These are phyloP conservation scores for Brachyistius frenatus DNA, from an alignment of 2,113 vertebrate species.

Conservation along the genomic window DNA sequence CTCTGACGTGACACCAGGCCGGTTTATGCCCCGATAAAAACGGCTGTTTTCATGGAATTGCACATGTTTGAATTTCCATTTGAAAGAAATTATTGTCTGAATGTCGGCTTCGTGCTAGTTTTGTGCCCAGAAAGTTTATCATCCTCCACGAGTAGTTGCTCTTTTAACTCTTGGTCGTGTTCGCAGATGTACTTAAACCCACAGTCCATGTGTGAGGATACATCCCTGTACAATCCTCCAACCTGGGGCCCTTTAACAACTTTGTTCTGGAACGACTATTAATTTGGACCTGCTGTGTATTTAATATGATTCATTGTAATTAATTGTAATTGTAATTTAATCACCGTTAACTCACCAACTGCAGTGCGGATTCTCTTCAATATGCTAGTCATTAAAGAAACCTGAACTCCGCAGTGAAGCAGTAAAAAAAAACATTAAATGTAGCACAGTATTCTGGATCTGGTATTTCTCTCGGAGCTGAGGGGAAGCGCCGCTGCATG, in stretches of 20 bases:
- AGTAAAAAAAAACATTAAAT: conserved; percentile 12
- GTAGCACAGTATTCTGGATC: conserved; percentile 1
- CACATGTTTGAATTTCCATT: too few species aligned
- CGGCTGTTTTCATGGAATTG: too few species aligned
- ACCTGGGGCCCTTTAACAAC: neutral
- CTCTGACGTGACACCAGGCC: too few species aligned
- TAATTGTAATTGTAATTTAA: conserved; percentile 11
- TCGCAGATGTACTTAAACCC: too few species aligned
- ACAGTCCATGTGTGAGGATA: neutral
- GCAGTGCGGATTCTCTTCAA: neutral
- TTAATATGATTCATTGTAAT: conserved; percentile 12
- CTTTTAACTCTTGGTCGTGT: too few species aligned
- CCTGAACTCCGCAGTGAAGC: neutral
- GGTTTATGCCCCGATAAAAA: too few species aligned
- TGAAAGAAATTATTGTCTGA: too few species aligned
- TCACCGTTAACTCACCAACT: conserved; percentile 1
- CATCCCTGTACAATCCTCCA: neutral
- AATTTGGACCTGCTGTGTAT: conserved; percentile 2
- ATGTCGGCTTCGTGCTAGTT: too few species aligned
- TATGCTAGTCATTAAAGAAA: conserved; percentile 2
- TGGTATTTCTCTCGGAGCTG: neutral
- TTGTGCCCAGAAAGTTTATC: too few species aligned
- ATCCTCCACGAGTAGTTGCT: too few species aligned
- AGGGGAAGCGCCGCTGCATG: neutral
- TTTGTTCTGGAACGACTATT: neutral